Evolutionary conservation across 1,140 invertebrate species (phyloP), one percentile per base, ranked within the genome.

Genomic region (Bombyx mori): DNA sequence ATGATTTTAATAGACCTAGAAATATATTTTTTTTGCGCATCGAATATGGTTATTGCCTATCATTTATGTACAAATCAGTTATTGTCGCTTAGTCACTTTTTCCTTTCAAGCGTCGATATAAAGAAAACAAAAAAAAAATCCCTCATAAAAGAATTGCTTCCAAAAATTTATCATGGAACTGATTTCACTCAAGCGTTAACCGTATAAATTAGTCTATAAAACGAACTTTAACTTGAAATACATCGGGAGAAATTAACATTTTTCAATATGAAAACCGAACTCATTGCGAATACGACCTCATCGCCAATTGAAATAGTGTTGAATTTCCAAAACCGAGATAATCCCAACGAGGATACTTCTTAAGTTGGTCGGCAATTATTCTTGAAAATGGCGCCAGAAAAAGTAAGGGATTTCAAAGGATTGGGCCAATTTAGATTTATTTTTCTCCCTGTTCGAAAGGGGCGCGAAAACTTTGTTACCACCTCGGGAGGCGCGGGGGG

Each of bases 381-480:
- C 75, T 77, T 73, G 66, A 73, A 77, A 80, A 81, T 72, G 75
- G 69, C 71, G 67, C 58, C 61, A 80, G 77, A 82, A 84, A 82
- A 84, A 81, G 66, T 77, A 68, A 78, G 76, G 77, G 76, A 77
- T 80, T 80, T 74, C 67, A 79, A 77, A 77, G 78, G 79, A 82
- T 84, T 77, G 77, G 66, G 66, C 76, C 77, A 81, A 82, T 84
- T 84, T 82, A 82, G 79, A 82, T 84, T 84, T 84, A 82, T 82
- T 81, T 82, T 81, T 81, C 79, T 71, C 81, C 79, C 79, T 65
- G 26, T 71, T 67, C 59, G 26, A 59, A 68, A 65, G 71, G 63
- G 56, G 60, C 58, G 60, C 56, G 58, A 72, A 73, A 76, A 65
- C 72, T 79, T 74, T 70, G 70, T 75, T 73, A 61, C 73, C 70